Base-by-base conservation (phyloP, 2,888 invertebrate genomes). In the Xanthia icteritia region DNA sequence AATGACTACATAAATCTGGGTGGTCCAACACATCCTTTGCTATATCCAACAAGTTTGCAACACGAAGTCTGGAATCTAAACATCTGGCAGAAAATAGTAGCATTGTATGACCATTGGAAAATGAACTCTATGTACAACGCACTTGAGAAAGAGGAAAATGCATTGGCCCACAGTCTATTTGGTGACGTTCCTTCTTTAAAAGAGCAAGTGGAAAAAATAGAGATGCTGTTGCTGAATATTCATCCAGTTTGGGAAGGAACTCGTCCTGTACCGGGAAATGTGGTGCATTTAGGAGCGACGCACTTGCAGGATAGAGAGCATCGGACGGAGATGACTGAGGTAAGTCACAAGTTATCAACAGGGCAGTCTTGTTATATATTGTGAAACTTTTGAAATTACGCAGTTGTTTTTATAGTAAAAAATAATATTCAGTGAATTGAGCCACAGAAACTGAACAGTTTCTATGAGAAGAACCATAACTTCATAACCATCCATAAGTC, bases 191-290 rank as follows among this genome's bases (percentile, higher is more conserved):
- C 81, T 27, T 60, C 81, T 2, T 66, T 82, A 23, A 73, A 51
- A 51, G n/a, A 73, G 27, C 81, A 82, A 36, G 2, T 58, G 23
- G 42, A 51, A 13, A 79, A 58, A 20, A 65, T 82, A 17, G 66
- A 82, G 20, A 42, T 82, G 69, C 11, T 82, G 11, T 20, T 82
- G 15, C 60, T 82, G 0, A 80, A 82, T 69, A 51, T 73, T 23
- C 69, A 82, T 51, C 81, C 81, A n/a, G 9, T 84, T 42, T 82
- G 84, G 81, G 65, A 84, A 11, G 84, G 73, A 45, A 15, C 36
- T 3, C 84, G 81, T 5, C 81, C 81, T 15, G 65, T 82, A 13
- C 84, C 81, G 5, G 48, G 9, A 27, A 84, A 73, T 73, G 72
- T 82, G n/a, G 45, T 82, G 20, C 84, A 82, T 51, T 65, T 84